Percentiles rank a stretch among this genome's conserved stretches.
phyloP scores from a whole-genome alignment of 1,140 invertebrate species.

The Cydia splendana region DNA sequence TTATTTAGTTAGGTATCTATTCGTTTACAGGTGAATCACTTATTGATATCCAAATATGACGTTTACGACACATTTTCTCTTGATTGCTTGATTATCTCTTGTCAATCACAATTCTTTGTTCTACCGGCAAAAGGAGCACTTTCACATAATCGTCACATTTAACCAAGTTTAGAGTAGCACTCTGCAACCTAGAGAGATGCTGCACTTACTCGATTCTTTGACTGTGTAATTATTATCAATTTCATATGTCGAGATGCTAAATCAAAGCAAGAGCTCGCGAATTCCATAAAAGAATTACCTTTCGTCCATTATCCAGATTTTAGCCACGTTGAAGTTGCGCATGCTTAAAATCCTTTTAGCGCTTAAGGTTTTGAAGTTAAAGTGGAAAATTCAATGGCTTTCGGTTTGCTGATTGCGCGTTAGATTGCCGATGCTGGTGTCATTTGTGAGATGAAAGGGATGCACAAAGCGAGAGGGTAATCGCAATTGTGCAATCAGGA shows the following conservation, averaged over 20 bases:
- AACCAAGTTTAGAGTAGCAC: conserved; percentile 11
- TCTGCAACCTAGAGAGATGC: not conserved
- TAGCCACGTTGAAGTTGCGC: conserved; percentile 1
- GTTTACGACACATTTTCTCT: no score
- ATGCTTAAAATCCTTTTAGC: conserved; percentile 12
- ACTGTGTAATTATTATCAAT: conserved; percentile 28
- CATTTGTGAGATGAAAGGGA: conserved; percentile 68
- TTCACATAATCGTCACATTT: conserved; percentile 1
- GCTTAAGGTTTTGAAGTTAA: conserved; percentile 27
- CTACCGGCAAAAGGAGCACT: not conserved
- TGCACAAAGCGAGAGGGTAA: conserved; percentile 75
- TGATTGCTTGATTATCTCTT: no score
- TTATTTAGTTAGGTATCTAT: no score
- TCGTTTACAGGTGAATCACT: no score
- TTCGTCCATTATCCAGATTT: conserved; percentile 19
- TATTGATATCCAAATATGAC: no score
- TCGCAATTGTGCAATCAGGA: conserved; percentile 67
- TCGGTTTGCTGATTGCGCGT: conserved; percentile 28
- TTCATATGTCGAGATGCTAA: conserved; percentile 5
- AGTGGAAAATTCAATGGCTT: conserved; percentile 40
- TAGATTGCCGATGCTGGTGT: conserved; percentile 49
- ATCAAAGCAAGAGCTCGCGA: conserved; percentile 22
- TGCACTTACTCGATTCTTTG: not conserved
- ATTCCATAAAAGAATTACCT: conserved; percentile 24
- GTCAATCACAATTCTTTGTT: no score